Base-by-base conservation (phyloP, 2,797 vertebrate species). In the Eospalax fontanierii region DNA sequence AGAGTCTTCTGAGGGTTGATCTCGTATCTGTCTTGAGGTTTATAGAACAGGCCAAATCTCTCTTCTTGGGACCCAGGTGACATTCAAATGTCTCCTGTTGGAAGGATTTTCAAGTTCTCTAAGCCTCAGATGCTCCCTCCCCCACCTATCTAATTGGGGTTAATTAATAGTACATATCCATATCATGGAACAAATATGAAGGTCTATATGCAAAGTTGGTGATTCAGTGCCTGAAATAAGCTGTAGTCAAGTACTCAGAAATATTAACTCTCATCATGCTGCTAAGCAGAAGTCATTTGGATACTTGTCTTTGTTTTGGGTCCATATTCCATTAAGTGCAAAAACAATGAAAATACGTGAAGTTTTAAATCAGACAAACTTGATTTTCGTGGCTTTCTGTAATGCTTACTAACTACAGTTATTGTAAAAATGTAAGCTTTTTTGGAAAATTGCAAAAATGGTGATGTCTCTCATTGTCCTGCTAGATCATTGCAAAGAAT, bases 171-270 rank as follows among this genome's bases (percentile, higher is more conserved):
- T 16, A 43, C 30, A 11, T 10, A 16, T 86, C n/a, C 81, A 35
- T 16, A 22, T 85, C 43, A 54, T 3, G 59, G 75, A 71, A 26
- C 66, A 75, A 7, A 65, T 57, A 28, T 71, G 35, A 93, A 63
- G 83, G 61, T 33, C 21, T 61, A 22, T 30, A 12, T n/a, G n/a
- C 12, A 16, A 92, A 87, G 66, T 46, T 18, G 40, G 57, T 71
- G 43, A 19, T 61, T 73, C 50, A 66, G 6, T 73, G 65, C 21
- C 82, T 86, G 82, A 26, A 68, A 87, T 28, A 71, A 8, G 35
- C 40, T 46, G 61, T 87, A 94, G 38, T 40, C 57, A 73, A 84
- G 70, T 57, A 28, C 40, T 97, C 65, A 95, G 35, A 86, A 71
- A 59, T 26, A n/a, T 61, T 59, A 83, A 59, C 8, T 57, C 50